A percentile compares a stretch with the other conserved stretches of the same genome.
Evolutionary conservation across 2,797 vertebrate species (phyloP).

Genomic region (Phoeniculus purpureus): DNA sequence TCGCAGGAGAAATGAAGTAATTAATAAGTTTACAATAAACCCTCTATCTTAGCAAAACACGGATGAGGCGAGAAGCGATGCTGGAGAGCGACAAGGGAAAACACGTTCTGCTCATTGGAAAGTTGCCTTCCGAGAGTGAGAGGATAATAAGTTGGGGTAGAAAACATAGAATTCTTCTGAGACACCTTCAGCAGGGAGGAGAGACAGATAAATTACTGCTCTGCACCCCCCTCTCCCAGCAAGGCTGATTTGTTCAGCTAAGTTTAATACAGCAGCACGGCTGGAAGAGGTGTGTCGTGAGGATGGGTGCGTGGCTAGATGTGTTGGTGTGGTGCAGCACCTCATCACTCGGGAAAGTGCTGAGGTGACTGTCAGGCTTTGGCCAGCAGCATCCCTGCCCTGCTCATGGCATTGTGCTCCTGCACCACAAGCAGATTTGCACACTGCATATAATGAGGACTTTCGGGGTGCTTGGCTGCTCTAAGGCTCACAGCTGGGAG

Average conservation of each 20-base stretch:
- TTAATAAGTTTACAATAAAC: slow-evolving; percentile 77
- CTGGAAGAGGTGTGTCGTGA: background rate
- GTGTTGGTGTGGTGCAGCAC: accelerated
- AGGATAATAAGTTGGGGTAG: slow-evolving; percentile 28
- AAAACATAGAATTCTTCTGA: background rate
- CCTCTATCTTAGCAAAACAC: slow-evolving; percentile 73
- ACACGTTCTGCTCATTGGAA: slow-evolving; percentile 13
- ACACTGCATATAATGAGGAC: accelerated
- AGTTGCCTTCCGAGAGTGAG: slow-evolving; percentile 42
- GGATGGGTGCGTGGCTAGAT: background rate
- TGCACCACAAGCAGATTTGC: background rate
- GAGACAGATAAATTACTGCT: background rate
- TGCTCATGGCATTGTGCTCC: accelerated
- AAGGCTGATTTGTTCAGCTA: slow-evolving; percentile 5
- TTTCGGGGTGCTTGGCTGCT: background rate
- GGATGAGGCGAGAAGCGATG: slow-evolving; percentile 35
- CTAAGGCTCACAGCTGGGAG: background rate
- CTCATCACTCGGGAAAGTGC: background rate
- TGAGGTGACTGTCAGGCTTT: background rate
- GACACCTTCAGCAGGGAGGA: background rate
- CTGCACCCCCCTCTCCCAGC: background rate
- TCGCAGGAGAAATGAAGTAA: slow-evolving; percentile 74
- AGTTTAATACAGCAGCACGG: background rate
- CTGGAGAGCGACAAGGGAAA: slow-evolving; percentile 56
- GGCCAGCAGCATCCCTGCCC: background rate